Conservation (phyloP, 2,797 vertebrate species). For the Myiothlypis coronata region DNA sequence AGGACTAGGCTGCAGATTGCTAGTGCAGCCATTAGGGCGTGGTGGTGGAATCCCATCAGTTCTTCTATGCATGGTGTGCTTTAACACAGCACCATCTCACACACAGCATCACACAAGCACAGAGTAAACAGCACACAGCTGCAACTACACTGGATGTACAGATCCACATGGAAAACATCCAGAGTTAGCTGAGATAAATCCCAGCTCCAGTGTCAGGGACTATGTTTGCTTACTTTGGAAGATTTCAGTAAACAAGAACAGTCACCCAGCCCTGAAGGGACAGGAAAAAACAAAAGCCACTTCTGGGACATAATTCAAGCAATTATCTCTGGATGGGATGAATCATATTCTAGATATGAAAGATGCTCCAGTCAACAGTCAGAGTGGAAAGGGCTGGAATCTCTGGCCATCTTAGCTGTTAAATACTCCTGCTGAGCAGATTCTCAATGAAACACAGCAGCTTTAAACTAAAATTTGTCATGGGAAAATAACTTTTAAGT, state of each 20-base stretch:
- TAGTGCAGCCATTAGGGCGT: too few relatives aligned
- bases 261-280: background rate
- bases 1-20: too few relatives aligned
- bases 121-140: background rate
- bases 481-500: background rate
- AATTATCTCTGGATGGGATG: background rate
- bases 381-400: background rate
- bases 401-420: background rate
- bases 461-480: background rate
- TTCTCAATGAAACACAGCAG: background rate
- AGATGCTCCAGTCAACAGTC: background rate
- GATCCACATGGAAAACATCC: background rate
- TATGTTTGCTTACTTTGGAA: background rate
- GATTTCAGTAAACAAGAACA: background rate
- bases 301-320: background rate
- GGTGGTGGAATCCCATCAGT: too few relatives aligned
- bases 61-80: background rate
- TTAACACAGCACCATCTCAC: rapidly evolving
- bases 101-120: background rate
- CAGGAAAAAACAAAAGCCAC: background rate
- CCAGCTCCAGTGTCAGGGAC: background rate
- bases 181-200: background rate
- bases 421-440: background rate
- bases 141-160: background rate
- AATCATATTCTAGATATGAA: background rate